Conservation (phyloP, 2,113 vertebrate genomes). For the Sebastes schlegelii region DNA sequence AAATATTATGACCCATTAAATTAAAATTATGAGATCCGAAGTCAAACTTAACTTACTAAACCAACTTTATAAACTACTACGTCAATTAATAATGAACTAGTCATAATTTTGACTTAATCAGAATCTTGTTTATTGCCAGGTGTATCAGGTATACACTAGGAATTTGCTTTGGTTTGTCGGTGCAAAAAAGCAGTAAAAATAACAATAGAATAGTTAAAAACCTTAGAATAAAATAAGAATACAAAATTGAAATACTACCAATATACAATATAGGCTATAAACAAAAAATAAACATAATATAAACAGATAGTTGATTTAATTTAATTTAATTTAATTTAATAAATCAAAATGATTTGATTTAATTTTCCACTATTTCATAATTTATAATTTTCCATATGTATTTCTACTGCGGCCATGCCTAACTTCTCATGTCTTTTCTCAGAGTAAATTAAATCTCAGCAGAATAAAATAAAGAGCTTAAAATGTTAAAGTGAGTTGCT, state of each 20-base stretch:
- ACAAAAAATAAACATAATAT: too few species aligned
- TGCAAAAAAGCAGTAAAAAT: too few species aligned
- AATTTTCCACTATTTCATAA: neutral
- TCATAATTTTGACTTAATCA: too few species aligned
- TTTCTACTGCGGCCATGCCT: neutral
- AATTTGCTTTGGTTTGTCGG: too few species aligned
- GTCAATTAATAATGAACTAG: neutral
- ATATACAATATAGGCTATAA: too few species aligned
- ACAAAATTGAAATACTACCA: too few species aligned
- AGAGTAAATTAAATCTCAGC: neutral
- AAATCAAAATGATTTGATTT: neutral
- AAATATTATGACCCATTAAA: neutral
- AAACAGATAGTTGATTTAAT: too few species aligned
- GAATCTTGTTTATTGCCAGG: too few species aligned
- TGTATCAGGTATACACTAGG: too few species aligned
- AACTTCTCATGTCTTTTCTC: neutral
- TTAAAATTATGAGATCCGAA: neutral
- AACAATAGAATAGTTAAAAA: too few species aligned
- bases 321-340: too few species aligned
- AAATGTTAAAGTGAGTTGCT: constrained; percentile 50
- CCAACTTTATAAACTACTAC: neutral
- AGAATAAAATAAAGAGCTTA: neutral
- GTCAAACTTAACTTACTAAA: neutral
- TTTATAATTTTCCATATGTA: neutral
- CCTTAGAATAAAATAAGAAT: too few species aligned